Percentiles rank a stretch among this genome's conserved stretches.
phyloP scores from a whole-genome alignment of 2,113 vertebrate genomes.

The Panthera tigris region DNA sequence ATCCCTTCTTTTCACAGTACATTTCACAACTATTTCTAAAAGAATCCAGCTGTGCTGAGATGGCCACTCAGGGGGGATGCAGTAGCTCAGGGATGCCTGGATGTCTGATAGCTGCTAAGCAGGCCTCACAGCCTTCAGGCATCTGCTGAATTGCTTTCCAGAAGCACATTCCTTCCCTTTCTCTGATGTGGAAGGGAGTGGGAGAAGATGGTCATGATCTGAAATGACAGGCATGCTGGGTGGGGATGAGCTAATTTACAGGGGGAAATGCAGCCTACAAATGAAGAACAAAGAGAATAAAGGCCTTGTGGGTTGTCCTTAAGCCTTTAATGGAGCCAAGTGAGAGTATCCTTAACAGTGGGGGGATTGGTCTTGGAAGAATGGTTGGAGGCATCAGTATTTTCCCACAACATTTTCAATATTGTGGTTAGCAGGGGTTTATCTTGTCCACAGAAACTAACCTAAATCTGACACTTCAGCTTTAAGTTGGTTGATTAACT shows the following conservation, averaged over 20 bases:
- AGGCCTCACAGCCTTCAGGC: constrained; percentile 24
- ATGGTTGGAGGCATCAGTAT: too few species aligned
- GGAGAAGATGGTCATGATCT: constrained; percentile 49
- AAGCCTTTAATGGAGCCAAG: not conserved
- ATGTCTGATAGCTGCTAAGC: constrained; percentile 42
- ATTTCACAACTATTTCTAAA: constrained; percentile 44
- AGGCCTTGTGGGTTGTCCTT: not conserved
- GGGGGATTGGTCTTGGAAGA: not conserved
- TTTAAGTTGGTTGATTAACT: not conserved
- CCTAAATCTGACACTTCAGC: not conserved
- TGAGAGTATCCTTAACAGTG: not conserved
- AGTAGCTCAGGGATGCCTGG: constrained; percentile 49
- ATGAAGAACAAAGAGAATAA: not conserved
- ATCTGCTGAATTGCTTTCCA: constrained; percentile 39
- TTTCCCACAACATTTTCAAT: not conserved
- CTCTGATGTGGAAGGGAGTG: constrained; percentile 54
- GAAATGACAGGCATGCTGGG: not conserved
- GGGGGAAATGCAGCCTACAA: not conserved
- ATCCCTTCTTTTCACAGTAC: not conserved
- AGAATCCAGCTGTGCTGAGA: constrained; percentile 31
- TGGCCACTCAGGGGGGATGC: not conserved
- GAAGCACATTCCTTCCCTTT: constrained; percentile 49
- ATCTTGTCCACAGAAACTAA: not conserved
- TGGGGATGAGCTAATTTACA: not conserved
- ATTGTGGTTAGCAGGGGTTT: not conserved